Evolutionary conservation across 2,888 invertebrate genomes (phyloP).

Genomic region (Drosophila birchii): DNA sequence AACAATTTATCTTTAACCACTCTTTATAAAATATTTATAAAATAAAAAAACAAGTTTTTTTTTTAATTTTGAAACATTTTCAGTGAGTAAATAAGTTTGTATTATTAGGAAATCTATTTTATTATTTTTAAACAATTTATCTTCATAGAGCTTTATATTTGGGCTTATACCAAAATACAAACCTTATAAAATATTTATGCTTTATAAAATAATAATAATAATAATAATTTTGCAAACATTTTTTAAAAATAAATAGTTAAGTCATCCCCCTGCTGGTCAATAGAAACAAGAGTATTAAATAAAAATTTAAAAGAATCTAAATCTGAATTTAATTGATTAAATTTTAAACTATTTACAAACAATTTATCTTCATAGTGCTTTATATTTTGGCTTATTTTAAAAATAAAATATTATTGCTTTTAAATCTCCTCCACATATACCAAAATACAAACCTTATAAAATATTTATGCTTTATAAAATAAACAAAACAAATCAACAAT

Average conservation of each 20-base stretch:
- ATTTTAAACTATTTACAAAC: background rate
- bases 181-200: background rate
- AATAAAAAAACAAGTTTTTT: too few relatives aligned
- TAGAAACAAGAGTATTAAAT: too few relatives aligned
- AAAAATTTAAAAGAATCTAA: background rate
- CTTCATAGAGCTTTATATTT: background rate
- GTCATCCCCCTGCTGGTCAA: conserved; percentile 20
- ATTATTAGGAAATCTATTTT: too few relatives aligned
- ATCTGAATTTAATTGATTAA: too few relatives aligned
- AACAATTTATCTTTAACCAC: background rate
- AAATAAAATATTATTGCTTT: background rate
- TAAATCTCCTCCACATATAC: too few relatives aligned
- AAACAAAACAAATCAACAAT: background rate
- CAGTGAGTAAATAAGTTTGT: background rate
- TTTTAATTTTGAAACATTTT: background rate
- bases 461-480: background rate
- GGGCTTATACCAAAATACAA: too few relatives aligned
- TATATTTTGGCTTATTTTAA: background rate
- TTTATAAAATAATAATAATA: background rate
- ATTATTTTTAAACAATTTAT: background rate
- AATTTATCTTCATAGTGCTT: background rate
- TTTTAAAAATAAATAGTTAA: conserved; percentile 45
- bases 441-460: background rate
- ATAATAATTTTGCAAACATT: conserved; percentile 18
- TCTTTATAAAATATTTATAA: too few relatives aligned